Conservation (phyloP, 2,888 invertebrate genomes). For the Drosophila quasianomalipes region DNA sequence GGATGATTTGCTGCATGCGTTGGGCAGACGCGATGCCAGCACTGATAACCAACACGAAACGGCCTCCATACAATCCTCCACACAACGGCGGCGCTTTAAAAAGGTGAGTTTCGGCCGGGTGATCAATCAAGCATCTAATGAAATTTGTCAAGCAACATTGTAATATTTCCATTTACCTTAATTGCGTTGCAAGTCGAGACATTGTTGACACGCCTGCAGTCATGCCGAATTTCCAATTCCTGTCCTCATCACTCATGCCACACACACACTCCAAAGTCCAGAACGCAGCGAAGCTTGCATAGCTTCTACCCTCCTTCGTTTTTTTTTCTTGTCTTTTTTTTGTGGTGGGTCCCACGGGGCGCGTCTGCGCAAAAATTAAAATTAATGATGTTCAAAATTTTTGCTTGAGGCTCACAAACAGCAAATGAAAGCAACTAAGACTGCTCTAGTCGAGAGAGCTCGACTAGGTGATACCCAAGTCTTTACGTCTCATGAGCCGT, state of each 20-base stretch:
- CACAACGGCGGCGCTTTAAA: conserved; percentile 80
- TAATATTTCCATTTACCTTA: conserved; percentile 47
- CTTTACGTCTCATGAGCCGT: background rate
- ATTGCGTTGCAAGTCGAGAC: conserved; percentile 45
- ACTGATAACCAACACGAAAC: conserved; percentile 59
- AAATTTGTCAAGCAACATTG: conserved; percentile 51
- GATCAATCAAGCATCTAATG: conserved; percentile 51
- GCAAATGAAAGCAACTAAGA: conserved; percentile 33
- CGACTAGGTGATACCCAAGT: conserved; percentile 3
- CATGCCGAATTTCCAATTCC: conserved; percentile 24
- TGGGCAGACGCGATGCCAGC: conserved; percentile 70
- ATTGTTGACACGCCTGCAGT: conserved; percentile 40
- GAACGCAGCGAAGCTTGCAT: conserved; percentile 62
- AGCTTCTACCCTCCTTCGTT: conserved; percentile 3
- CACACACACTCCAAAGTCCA: conserved; percentile 36
- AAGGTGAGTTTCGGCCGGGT: conserved; percentile 74
- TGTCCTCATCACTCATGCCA: conserved; percentile 40
- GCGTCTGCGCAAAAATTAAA: conserved; percentile 79
- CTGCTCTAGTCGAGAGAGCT: background rate
- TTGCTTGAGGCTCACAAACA: conserved; percentile 40
- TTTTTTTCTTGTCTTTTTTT: background rate
- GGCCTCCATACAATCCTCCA: conserved; percentile 73
- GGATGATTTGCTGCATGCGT: conserved; percentile 82
- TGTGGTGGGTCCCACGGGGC: conserved; percentile 37
- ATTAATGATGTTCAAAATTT: conserved; percentile 76